Percentiles rank a stretch among this genome's conserved stretches.
Evolutionary conservation across 2,888 invertebrate genomes (phyloP).

Genomic region (Rhodophaea formosa): DNA sequence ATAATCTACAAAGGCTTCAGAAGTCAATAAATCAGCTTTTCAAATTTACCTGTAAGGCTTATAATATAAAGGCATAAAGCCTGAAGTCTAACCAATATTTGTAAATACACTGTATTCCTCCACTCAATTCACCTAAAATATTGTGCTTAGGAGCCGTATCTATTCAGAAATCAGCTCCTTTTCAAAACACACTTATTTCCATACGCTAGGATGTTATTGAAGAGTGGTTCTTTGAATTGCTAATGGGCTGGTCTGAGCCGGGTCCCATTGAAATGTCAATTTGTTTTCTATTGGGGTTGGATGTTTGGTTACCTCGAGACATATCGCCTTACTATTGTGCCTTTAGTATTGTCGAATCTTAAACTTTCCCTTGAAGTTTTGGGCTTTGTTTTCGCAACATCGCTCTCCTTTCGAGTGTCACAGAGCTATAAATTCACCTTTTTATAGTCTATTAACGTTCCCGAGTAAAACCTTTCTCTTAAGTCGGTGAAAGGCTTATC

Average conservation of each 20-base stretch:
- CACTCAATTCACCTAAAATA: constrained; percentile 23
- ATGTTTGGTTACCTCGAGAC: constrained; percentile 53
- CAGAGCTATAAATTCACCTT: constrained; percentile 21
- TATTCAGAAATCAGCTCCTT: constrained; percentile 69
- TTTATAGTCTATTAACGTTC: constrained; percentile 23
- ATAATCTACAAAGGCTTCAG: no score
- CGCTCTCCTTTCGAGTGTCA: constrained; percentile 26
- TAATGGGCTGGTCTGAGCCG: constrained; percentile 67
- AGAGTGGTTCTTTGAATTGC: constrained; percentile 76
- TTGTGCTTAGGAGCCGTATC: constrained; percentile 33
- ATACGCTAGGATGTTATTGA: constrained; percentile 72
- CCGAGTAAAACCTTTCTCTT: constrained; percentile 21
- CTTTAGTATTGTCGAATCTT: constrained; percentile 34
- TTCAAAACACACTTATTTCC: constrained; percentile 71
- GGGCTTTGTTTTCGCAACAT: constrained; percentile 35
- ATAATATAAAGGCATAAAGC: no score
- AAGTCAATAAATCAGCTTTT: no score
- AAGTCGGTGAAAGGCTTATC: constrained; percentile 13
- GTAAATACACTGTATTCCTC: neutral
- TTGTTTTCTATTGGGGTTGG: constrained; percentile 76
- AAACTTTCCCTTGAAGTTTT: constrained; percentile 34
- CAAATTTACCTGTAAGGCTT: no score
- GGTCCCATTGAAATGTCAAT: constrained; percentile 77
- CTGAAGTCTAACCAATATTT: neutral
- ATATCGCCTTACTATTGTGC: constrained; percentile 58